These are phyloP conservation scores for Andrena chrysosceles DNA, from an alignment of 2,888 invertebrate species.

Conservation along the genomic window DNA sequence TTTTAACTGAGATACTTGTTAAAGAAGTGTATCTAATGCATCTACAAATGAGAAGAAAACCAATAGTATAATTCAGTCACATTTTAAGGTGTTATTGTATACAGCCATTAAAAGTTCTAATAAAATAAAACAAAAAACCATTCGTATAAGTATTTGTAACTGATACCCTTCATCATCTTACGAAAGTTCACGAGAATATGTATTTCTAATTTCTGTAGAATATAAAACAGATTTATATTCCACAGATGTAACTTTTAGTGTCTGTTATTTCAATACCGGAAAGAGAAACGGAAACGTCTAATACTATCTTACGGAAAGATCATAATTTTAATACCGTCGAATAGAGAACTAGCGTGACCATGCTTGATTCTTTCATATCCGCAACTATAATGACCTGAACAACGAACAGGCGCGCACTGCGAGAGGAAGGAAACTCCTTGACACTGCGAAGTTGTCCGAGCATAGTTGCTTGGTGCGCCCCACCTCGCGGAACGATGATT, in stretches of 20 bases:
- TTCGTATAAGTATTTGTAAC: conserved; percentile 12
- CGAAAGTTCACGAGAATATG: not conserved
- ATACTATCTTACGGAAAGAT: not conserved
- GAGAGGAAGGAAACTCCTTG: conserved; percentile 28
- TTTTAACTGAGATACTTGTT: conserved; percentile 39
- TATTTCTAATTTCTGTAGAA: no score
- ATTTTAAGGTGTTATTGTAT: conserved; percentile 28
- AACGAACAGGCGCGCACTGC: conserved; percentile 10
- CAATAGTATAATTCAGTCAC: conserved; percentile 25
- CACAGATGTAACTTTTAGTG: no score
- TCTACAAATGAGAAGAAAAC: conserved; percentile 1
- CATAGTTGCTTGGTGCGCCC: conserved; percentile 49
- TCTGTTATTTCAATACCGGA: no score
- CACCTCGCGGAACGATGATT: conserved; percentile 61
- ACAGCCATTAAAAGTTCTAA: conserved; percentile 53
- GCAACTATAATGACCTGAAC: not conserved
- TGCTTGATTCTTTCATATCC: not conserved
- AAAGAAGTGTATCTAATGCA: conserved; percentile 15
- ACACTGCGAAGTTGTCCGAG: conserved; percentile 47
- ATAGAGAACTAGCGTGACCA: not conserved
- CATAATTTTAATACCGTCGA: not conserved
- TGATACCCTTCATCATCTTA: not conserved
- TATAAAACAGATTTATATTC: no score
- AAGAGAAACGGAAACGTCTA: no score
- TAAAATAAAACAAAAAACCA: conserved; percentile 35